phyloP scores from a whole-genome alignment of 2,113 vertebrate genomes.

The Psilopsiagon aymara region DNA sequence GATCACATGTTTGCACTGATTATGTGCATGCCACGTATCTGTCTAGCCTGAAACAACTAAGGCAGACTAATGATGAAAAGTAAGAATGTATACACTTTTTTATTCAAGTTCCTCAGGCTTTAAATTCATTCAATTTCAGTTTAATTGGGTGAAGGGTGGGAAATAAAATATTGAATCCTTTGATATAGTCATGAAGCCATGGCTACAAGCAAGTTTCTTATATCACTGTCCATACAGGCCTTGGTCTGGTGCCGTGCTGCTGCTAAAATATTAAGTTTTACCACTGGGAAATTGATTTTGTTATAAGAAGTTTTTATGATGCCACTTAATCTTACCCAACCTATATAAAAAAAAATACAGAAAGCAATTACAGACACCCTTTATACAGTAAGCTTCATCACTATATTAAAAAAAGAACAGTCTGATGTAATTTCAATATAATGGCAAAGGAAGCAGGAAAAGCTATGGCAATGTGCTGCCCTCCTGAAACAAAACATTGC shows the following conservation, averaged over 20 bases:
- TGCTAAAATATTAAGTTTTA: conserved; percentile 69
- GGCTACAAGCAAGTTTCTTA: conserved; percentile 4
- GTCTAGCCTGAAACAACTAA: not conserved
- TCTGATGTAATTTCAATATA: conserved; percentile 58
- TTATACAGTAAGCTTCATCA: conserved; percentile 67
- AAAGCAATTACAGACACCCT: conserved; percentile 62
- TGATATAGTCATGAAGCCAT: not conserved
- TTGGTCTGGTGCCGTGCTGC: conserved; percentile 25
- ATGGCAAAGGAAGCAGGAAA: conserved; percentile 53
- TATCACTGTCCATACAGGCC: conserved; percentile 2
- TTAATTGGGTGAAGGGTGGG: not conserved
- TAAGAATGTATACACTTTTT: not conserved
- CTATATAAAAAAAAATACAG: conserved; percentile 50
- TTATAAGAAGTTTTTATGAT: conserved; percentile 67
- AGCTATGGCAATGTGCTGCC: conserved; percentile 14
- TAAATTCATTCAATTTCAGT: conserved; percentile 31
- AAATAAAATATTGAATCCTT: conserved; percentile 20
- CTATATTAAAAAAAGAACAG: conserved; percentile 70
- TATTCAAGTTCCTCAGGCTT: not conserved
- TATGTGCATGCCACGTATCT: not conserved
- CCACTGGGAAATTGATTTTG: conserved; percentile 72
- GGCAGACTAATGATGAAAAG: not conserved
- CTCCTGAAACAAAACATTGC: conserved; percentile 36
- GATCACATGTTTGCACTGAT: not conserved
- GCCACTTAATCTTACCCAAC: conserved; percentile 70